phyloP scores from a whole-genome alignment of 2,113 vertebrate genomes.

The Hyaena hyaena region DNA sequence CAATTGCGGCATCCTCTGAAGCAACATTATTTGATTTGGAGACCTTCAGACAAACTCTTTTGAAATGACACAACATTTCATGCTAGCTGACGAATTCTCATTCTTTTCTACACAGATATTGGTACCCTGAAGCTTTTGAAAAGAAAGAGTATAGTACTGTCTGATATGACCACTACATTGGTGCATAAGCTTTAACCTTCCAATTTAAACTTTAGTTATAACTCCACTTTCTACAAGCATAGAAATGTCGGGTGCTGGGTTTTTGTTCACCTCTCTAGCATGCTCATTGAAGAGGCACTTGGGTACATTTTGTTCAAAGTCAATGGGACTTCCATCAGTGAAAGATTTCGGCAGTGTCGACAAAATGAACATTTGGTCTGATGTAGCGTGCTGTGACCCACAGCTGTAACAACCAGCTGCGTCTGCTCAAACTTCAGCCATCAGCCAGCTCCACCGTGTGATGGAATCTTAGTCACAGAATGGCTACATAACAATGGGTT shows the following conservation, averaged over 20 bases:
- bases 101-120: constrained; percentile 8
- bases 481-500: neutral
- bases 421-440: constrained; percentile 49
- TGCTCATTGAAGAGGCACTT: constrained; percentile 62
- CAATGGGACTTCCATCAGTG: constrained; percentile 53
- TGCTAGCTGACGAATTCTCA: neutral
- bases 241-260: neutral
- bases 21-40: neutral
- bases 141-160: neutral
- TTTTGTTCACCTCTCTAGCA: constrained; percentile 42
- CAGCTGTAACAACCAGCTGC: constrained; percentile 58
- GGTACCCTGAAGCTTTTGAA: neutral
- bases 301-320: constrained; percentile 72
- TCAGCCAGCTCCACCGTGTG: neutral
- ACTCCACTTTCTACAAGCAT: constrained; percentile 21
- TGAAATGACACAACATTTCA: constrained; percentile 20
- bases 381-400: constrained; percentile 35
- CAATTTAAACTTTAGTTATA: constrained; percentile 52
- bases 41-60: neutral
- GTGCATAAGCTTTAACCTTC: constrained; percentile 46
- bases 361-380: constrained; percentile 67
- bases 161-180: constrained; percentile 2
- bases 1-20: neutral
- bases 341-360: constrained; percentile 54
- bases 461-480: constrained; percentile 43